These are phyloP conservation scores for Agrotis clavis DNA, from an alignment of 2,888 invertebrate genomes.

Conservation along the genomic window DNA sequence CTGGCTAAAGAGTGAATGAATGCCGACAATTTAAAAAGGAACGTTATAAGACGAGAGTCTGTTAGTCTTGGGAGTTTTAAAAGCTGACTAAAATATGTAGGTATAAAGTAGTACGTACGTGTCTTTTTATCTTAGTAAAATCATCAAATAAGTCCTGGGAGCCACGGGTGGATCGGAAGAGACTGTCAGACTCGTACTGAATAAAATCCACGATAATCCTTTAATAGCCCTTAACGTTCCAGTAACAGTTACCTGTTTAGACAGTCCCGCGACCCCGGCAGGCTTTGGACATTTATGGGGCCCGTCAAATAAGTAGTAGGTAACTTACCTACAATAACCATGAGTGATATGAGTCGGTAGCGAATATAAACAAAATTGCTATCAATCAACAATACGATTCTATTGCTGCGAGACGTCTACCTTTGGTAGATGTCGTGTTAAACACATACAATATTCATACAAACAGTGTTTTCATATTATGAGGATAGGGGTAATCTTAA, in stretches of 20 bases:
- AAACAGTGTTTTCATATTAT: not conserved
- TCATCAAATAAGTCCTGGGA: too few species aligned
- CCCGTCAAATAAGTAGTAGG: not conserved
- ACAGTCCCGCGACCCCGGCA: too few species aligned
- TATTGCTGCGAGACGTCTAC: slow-evolving; percentile 31
- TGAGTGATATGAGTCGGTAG: slow-evolving; percentile 27
- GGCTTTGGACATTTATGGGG: too few species aligned
- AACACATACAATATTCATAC: slow-evolving; percentile 1
- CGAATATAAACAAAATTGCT: slow-evolving; percentile 43
- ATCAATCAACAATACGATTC: slow-evolving; percentile 50
- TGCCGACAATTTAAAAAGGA: not conserved
- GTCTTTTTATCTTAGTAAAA: too few species aligned
- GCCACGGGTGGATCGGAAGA: too few species aligned
- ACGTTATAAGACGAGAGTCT: not conserved
- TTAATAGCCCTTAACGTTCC: too few species aligned
- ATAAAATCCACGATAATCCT: too few species aligned
- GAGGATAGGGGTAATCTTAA: not conserved
- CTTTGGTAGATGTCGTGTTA: slow-evolving; percentile 39
- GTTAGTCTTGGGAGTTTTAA: too few species aligned
- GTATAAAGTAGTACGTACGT: not conserved
- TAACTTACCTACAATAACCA: slow-evolving; percentile 26
- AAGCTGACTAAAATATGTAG: slow-evolving; percentile 2
- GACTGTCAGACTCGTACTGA: too few species aligned
- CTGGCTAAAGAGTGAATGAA: not conserved
- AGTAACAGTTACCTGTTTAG: too few species aligned